Evolutionary conservation across 2,888 invertebrate genomes (phyloP).

Genomic region (Emesis furor): DNA sequence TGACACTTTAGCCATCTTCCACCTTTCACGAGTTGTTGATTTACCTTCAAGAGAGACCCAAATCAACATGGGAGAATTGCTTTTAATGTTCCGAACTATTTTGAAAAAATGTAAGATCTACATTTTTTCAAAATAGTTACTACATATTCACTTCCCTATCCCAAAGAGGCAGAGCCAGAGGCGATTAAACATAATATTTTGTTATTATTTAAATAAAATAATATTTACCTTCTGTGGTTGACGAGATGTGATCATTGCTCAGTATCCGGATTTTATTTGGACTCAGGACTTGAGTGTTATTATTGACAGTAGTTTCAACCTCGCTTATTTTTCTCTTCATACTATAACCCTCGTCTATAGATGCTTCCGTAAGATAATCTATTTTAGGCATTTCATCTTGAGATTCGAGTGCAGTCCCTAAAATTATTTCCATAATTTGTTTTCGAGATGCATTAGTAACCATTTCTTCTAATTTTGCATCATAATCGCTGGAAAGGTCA

Average conservation of each 20-base stretch:
- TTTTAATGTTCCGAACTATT: no score
- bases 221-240: conserved; percentile 86
- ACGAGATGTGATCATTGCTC: conserved; percentile 87
- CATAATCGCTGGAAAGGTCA: conserved; percentile 87
- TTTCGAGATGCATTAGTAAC: conserved; percentile 87
- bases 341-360: conserved; percentile 79
- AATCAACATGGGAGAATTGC: no score
- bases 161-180: no score
- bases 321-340: conserved; percentile 84
- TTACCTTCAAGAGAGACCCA: no score
- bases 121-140: no score
- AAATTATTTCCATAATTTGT: conserved; percentile 90
- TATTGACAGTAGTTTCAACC: conserved; percentile 83
- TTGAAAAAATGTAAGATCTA: no score
- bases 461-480: conserved; percentile 88
- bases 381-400: conserved; percentile 84
- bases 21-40: no score
- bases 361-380: conserved; percentile 84
- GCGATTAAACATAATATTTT: no score
- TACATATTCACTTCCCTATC: no score
- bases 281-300: conserved; percentile 84
- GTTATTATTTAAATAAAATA: neutral
- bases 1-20: no score
- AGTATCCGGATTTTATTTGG: conserved; percentile 85
- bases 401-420: conserved; percentile 84